phyloP scores from a whole-genome alignment of 2,888 invertebrate genomes.

The Bibio marci region DNA sequence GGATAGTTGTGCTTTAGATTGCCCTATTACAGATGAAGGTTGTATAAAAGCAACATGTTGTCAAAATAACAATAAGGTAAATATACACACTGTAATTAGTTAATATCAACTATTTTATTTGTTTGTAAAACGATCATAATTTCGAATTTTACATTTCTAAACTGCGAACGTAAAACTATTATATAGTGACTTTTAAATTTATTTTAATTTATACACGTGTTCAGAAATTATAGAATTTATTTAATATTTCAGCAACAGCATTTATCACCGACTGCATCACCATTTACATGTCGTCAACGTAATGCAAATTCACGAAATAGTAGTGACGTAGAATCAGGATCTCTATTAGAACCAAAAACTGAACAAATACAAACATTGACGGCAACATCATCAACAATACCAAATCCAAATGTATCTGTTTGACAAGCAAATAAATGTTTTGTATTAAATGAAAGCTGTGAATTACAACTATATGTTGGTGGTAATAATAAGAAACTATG shows the following conservation, averaged over 20 bases:
- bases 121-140: too few relatives aligned
- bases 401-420: conserved; percentile 17
- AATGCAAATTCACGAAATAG: conserved; percentile 41
- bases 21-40: conserved; percentile 65
- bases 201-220: not conserved
- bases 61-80: conserved; percentile 28
- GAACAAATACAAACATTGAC: conserved; percentile 7
- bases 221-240: not conserved
- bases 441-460: conserved; percentile 7
- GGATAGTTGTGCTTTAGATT: conserved; percentile 66
- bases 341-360: conserved; percentile 21
- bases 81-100: not conserved
- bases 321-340: conserved; percentile 26
- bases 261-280: conserved; percentile 63
- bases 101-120: not conserved
- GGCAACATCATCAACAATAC: conserved; percentile 15
- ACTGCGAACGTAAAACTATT: too few relatives aligned
- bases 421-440: conserved; percentile 18
- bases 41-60: conserved; percentile 82
- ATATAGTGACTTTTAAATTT: not conserved
- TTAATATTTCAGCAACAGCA: conserved; percentile 28
- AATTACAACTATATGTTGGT: conserved; percentile 5
- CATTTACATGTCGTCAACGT: conserved; percentile 66
- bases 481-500: conserved; percentile 1
- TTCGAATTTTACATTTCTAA: too few relatives aligned